Conservation (phyloP, 2,797 vertebrate species). For the Thamnophis elegans region DNA sequence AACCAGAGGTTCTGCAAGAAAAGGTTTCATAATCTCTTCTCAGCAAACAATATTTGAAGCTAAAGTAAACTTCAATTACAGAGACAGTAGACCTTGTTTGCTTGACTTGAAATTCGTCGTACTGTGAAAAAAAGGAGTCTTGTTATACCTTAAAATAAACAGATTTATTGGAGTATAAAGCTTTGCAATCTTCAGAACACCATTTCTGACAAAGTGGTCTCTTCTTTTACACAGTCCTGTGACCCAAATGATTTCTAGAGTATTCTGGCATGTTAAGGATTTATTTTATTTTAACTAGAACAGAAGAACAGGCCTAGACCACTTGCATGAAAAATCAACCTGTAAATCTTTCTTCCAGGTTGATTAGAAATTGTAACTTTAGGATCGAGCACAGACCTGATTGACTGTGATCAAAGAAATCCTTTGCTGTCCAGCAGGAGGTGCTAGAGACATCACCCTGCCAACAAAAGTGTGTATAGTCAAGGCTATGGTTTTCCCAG, state of each 20-base stretch:
- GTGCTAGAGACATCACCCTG: no score
- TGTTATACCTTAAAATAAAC: background rate
- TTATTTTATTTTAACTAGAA: background rate
- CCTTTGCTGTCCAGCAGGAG: background rate
- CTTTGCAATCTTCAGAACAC: background rate
- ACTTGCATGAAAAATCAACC: background rate
- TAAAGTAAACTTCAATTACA: conserved; percentile 21
- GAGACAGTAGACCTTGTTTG: conserved; percentile 4
- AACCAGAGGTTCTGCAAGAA: background rate
- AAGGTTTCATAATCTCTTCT: background rate
- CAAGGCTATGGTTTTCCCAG: no score
- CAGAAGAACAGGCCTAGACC: background rate
- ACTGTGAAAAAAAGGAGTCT: background rate
- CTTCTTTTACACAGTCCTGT: background rate
- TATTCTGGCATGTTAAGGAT: background rate
- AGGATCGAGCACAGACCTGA: no score
- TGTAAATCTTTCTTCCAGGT: background rate
- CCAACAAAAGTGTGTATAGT: no score
- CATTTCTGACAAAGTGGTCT: background rate
- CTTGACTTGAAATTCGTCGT: conserved; percentile 8
- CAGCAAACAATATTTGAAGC: conserved; percentile 18
- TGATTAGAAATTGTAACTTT: background rate
- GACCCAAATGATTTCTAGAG: background rate
- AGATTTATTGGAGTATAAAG: conserved; percentile 6
- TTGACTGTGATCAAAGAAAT: background rate